Base-by-base conservation (phyloP, 2,797 vertebrate genomes). In the Rhynchotus rufescens region DNA sequence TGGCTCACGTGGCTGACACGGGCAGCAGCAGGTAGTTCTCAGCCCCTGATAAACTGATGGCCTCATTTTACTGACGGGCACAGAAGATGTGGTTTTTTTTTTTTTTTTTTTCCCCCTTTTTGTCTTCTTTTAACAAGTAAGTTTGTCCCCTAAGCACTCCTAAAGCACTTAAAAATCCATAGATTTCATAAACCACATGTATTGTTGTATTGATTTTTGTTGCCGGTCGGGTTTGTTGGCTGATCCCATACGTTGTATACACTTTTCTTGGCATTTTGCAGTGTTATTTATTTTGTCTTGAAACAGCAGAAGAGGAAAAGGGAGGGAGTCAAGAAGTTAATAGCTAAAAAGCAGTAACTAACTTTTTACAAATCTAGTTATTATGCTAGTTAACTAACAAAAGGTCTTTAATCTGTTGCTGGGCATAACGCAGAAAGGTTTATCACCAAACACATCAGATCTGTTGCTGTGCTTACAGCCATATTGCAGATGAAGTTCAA, bases 141-240 rank as follows among this genome's bases (percentile, higher is more conserved):
- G 11, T 25, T 25, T 85, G 7, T 8, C 40, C 57, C 36, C 23
- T 81, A 74, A 76, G 32, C 26, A 74, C 30, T 42, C 38, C 54
- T 19, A 20, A 34, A 89, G 32, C 25, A 34, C n/a, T 62, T 91
- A 61, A 52, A 15, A 66, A 86, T n/a, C 0, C 3, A 82, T 47
- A 82, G 5, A 79, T 36, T 61, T 34, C 6, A 1, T 64, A 61
- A 49, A 65, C 36, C 40, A 17, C 16, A 81, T 80, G 90, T 72
- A 61, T n/a, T 76, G 23, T 22, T 88, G 88, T 72, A 59, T n/a
- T 76, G 23, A 19, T 88, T 73, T 51, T 84, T 80, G n/a, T n/a
- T 77, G 26, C 6, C 78, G 42, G 38, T 21, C 17, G 80, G 25
- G 76, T 80, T 73, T 79, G 9, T 30, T 66, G 51, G 51, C 17